A percentile compares a stretch with the other conserved stretches of the same genome.
Evolutionary conservation across 2,888 invertebrate genomes (phyloP).

Genomic region (Hyles lineata): DNA sequence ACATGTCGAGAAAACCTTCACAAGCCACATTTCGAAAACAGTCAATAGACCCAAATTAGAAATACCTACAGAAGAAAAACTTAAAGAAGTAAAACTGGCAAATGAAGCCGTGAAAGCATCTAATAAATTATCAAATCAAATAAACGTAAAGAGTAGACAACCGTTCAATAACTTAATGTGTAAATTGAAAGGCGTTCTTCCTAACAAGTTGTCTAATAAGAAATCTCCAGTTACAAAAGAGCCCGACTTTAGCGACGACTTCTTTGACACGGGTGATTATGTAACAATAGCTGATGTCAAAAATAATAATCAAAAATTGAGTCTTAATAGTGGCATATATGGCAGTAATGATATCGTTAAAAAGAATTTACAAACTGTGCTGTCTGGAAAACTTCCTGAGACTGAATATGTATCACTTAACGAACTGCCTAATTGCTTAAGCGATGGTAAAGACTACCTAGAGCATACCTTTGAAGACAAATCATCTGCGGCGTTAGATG

Average conservation of each 20-base stretch:
- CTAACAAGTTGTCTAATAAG: conserved; percentile 78
- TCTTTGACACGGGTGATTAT: conserved; percentile 90
- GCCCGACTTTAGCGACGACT: conserved; percentile 72
- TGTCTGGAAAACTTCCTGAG: conserved; percentile 86
- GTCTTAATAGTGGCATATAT: conserved; percentile 75
- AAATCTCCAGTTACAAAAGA: conserved; percentile 81
- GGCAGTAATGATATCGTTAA: conserved; percentile 89
- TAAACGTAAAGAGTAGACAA: conserved; percentile 71
- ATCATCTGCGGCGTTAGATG: conserved; percentile 64
- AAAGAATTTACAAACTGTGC: conserved; percentile 85
- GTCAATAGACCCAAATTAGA: conserved; percentile 73
- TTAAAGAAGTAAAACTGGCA: conserved; percentile 58
- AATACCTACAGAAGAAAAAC: conserved; percentile 67
- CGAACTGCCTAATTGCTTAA: conserved; percentile 87
- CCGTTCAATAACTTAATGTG: conserved; percentile 91
- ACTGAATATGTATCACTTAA: conserved; percentile 93
- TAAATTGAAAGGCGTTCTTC: conserved; percentile 87
- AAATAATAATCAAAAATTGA: conserved; percentile 89
- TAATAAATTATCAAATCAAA: conserved; percentile 62
- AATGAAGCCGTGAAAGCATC: conserved; percentile 55
- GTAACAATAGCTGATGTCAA: conserved; percentile 93
- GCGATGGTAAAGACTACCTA: conserved; percentile 74
- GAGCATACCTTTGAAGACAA: conserved; percentile 69
- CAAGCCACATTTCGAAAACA: conserved; percentile 58
- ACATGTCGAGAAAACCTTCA: conserved; percentile 21